phyloP scores from a whole-genome alignment of 2,797 vertebrate genomes.

The Phataginus tricuspis region DNA sequence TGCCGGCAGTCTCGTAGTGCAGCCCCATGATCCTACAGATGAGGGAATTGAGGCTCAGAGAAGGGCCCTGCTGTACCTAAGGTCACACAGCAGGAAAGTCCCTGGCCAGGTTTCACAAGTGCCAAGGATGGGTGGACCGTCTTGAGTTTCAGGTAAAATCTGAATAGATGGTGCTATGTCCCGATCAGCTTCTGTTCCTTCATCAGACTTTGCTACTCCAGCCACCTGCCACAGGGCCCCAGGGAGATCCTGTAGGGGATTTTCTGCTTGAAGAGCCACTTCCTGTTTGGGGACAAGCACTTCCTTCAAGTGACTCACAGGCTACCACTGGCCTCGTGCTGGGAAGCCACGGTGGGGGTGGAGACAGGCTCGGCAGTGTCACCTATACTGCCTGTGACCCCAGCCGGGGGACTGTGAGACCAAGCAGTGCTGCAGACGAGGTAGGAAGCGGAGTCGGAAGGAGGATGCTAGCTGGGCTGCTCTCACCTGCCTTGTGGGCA shows the following conservation, averaged over 20 bases:
- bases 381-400: not conserved
- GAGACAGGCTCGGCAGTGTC: not conserved
- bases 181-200: not conserved
- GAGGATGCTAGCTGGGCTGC: not conserved
- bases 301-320: slow-evolving; percentile 70
- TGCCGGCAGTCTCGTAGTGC: not conserved
- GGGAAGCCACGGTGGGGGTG: not conserved
- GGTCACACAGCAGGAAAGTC: not conserved
- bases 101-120: not conserved
- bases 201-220: not conserved
- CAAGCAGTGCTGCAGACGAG: not conserved
- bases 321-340: not conserved
- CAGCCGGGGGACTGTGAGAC: not conserved
- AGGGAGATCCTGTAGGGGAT: not conserved
- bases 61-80: not conserved
- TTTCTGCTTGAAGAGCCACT: slow-evolving; percentile 55
- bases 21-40: not conserved
- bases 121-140: not conserved
- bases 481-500: not conserved
- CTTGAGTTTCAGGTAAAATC: slow-evolving; percentile 1
- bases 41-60: not conserved
- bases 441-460: not conserved
- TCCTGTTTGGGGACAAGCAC: slow-evolving; percentile 64
- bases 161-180: not conserved
- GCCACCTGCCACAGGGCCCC: not conserved